Evolutionary conservation across 2,888 invertebrate genomes (phyloP).

Genomic region (Julus scanicus): DNA sequence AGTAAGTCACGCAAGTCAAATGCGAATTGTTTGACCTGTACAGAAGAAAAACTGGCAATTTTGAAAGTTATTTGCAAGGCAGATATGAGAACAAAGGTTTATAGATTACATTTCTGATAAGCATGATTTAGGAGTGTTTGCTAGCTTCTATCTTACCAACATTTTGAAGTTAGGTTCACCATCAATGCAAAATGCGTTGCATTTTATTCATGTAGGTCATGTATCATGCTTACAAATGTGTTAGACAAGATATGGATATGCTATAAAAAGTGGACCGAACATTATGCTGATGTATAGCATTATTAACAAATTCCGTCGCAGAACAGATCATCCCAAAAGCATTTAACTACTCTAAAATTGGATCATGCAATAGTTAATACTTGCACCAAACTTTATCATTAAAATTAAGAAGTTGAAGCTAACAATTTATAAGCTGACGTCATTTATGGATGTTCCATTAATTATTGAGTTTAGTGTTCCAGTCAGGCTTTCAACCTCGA

Average conservation of each 20-base stretch:
- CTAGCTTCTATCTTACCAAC: background rate
- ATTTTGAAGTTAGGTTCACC: background rate
- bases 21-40: too few relatives aligned
- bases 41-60: background rate
- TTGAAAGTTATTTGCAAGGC: background rate
- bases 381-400: too few relatives aligned
- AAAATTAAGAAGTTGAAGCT: too few relatives aligned
- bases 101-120: background rate
- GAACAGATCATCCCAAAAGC: background rate
- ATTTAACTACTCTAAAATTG: too few relatives aligned
- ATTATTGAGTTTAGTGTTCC: too few relatives aligned
- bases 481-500: too few relatives aligned
- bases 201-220: background rate
- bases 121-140: background rate
- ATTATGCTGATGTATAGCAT: background rate
- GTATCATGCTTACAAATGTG: background rate
- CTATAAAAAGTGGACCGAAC: background rate
- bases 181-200: background rate
- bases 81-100: background rate
- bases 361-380: too few relatives aligned
- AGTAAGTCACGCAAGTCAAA: too few relatives aligned
- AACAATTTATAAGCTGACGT: too few relatives aligned
- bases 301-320: conserved; percentile 4
- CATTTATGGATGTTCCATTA: too few relatives aligned
- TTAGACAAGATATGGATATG: background rate